Evolutionary conservation across 2,888 invertebrate genomes (phyloP), one percentile per base, ranked within the genome.

Genomic region (Cryptocephalus moraei): DNA sequence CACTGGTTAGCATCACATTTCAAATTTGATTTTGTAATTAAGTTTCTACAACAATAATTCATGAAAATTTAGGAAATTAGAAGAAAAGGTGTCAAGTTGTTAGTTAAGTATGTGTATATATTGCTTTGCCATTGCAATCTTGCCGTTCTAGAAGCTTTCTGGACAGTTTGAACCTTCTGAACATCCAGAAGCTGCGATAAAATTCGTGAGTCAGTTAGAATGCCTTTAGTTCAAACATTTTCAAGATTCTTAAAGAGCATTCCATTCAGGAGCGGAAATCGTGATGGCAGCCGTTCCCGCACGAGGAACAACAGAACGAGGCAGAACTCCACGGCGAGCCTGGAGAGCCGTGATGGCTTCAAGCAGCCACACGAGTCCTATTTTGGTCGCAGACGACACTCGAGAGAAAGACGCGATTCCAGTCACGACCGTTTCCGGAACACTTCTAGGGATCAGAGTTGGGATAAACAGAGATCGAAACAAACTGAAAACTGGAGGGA

Each of bases 381-480:
- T 33, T 50, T 33, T n/a, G 33, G 46, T 40, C 32, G 57, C 52
- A 48, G 44, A 53, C 44, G 60, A 49, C 49, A 46, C 49, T 40
- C 67, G 2, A 57, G 60, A 47, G 67, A 68, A 42, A 53, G 52
- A 14, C 52, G 67, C 38, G 69, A 69, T 41, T 50, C 57, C 8
- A 70, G 67, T 48, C 66, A 61, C 45, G 69, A 69, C 32, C 51
- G 67, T 38, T 61, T 52, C 44, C 57, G 59, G 8, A 62, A 58
- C 41, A 60, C 48, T 43, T 61, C 62, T 1, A 52, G 59, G 10
- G 58, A 75, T 52, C 63, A 68, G 14, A 75, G 75, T 52, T 70
- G 69, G 57, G 75, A 75, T 36, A 64, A 74, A 52, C 68, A 53
- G 14, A 40, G 6, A 12, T 40, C 40, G 11, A 12, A n/a, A 4